Evolutionary conservation across 2,113 vertebrate species (phyloP).

Genomic region (Desmodus rotundus): DNA sequence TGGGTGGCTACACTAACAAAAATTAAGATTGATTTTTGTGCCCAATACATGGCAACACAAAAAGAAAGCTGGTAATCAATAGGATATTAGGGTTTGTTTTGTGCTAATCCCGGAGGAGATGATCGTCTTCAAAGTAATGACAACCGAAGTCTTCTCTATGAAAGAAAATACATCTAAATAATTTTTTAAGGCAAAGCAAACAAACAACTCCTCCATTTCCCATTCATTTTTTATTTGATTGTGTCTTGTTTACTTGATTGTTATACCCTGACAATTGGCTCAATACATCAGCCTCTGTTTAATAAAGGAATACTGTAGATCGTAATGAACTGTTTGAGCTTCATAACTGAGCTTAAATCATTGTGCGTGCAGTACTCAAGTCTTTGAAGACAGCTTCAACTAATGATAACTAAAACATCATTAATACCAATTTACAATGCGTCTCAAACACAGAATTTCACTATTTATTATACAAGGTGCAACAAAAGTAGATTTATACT

Average conservation of each 20-base stretch:
- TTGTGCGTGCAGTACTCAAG: not conserved
- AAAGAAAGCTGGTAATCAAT: not conserved
- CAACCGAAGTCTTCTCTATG: not conserved
- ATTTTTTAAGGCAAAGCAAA: not conserved
- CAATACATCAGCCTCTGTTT: not conserved
- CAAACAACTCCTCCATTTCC: not conserved
- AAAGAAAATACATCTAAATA: not conserved
- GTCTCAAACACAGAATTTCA: not conserved
- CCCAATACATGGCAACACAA: not conserved
- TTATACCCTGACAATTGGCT: not conserved
- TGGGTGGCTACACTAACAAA: not conserved
- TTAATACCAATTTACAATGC: constrained; percentile 32
- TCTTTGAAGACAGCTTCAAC: constrained; percentile 16
- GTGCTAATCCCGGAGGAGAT: not conserved
- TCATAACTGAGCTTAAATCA: not conserved
- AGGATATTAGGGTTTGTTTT: not conserved
- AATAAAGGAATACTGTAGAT: not conserved
- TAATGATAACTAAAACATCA: constrained; percentile 39
- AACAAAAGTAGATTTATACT: no score
- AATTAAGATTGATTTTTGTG: not conserved
- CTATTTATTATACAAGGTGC: not conserved
- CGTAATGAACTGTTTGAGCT: not conserved
- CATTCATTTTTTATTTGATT: not conserved
- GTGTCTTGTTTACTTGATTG: not conserved
- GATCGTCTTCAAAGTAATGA: not conserved